phyloP scores from a whole-genome alignment of 2,113 vertebrate genomes.

The Perognathus longimembris region DNA sequence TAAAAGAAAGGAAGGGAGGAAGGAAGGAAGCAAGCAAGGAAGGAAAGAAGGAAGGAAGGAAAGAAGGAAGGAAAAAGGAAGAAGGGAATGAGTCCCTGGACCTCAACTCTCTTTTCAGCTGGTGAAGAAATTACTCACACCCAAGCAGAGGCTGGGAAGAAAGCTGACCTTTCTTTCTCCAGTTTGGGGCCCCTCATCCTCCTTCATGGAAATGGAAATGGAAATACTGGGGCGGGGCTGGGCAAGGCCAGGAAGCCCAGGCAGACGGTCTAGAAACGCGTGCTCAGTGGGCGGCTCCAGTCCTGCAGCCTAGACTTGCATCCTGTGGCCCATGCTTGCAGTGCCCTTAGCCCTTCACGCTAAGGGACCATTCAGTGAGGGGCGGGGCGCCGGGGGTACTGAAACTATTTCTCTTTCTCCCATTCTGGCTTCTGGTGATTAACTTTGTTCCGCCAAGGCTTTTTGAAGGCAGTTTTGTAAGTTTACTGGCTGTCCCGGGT shows the following conservation, averaged over 20 bases:
- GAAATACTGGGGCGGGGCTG: background rate
- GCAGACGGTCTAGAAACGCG: background rate
- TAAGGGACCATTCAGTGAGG: background rate
- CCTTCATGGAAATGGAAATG: background rate
- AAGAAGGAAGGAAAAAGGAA: no score
- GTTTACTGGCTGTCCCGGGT: background rate
- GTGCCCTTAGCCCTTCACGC: background rate
- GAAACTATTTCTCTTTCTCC: background rate
- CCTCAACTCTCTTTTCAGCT: background rate
- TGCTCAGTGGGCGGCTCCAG: background rate
- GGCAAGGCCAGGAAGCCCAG: background rate
- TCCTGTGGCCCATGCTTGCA: background rate
- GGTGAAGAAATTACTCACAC: background rate
- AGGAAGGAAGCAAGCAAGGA: no score
- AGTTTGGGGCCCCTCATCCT: background rate
- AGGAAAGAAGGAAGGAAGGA: no score
- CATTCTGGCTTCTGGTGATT: background rate
- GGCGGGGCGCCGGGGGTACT: accelerated
- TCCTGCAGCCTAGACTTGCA: background rate
- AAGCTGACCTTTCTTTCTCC: background rate
- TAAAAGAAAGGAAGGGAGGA: no score
- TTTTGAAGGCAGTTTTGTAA: background rate
- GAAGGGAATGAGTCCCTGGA: background rate
- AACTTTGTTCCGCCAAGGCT: background rate
- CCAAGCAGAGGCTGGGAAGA: background rate